These are phyloP conservation scores for Piezodorus guildinii DNA, from an alignment of 1,140 invertebrate genomes.

Conservation along the genomic window DNA sequence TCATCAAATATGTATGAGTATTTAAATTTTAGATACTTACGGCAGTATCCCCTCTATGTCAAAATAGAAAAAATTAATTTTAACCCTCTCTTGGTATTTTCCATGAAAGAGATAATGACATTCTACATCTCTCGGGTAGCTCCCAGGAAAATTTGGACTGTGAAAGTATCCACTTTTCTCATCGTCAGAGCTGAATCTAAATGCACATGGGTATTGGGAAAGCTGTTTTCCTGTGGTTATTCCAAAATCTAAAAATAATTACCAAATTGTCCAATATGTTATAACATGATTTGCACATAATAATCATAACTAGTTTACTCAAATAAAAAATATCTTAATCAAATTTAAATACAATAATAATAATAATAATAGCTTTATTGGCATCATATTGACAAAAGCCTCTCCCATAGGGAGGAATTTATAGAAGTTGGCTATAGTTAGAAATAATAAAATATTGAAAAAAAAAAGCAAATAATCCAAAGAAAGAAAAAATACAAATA, in stretches of 20 bases:
- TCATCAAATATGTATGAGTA: background rate
- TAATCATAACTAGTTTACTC: no score
- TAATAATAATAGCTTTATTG: no score
- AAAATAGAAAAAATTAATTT: constrained; percentile 78
- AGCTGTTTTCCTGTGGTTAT: constrained; percentile 64
- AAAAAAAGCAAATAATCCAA: no score
- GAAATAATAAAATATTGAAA: no score
- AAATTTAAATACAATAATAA: no score
- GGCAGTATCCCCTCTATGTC: constrained; percentile 82
- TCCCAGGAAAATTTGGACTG: constrained; percentile 86
- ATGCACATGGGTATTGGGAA: constrained; percentile 62
- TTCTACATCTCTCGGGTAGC: constrained; percentile 81
- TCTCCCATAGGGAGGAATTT: no score
- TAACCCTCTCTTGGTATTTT: constrained; percentile 62
- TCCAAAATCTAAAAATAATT: constrained; percentile 55
- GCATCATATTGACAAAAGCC: no score
- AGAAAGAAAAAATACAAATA: no score
- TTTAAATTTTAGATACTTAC: constrained; percentile 45
- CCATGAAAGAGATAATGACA: constrained; percentile 93
- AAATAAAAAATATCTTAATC: no score
- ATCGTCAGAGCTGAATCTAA: constrained; percentile 63
- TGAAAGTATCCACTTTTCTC: constrained; percentile 57
- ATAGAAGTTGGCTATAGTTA: no score
- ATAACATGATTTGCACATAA: no score
- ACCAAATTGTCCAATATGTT: no score